phyloP scores from a whole-genome alignment of 2,888 invertebrate species.

The Stenolophus ochropezus region DNA sequence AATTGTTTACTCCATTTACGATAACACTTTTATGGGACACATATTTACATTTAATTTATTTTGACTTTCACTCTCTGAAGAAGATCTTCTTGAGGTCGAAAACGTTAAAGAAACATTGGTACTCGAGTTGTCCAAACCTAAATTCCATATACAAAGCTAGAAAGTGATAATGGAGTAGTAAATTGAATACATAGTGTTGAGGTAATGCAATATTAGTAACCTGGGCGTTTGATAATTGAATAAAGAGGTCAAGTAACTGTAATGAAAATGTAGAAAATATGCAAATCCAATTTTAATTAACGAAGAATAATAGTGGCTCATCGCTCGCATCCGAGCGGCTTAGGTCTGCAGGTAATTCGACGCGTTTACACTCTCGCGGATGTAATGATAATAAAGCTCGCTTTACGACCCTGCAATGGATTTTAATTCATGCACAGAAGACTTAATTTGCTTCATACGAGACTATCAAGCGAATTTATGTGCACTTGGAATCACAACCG shows the following conservation, averaged over 20 bases:
- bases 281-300: conserved; percentile 46
- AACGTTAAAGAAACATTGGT: too few species aligned
- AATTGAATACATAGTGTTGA: neutral
- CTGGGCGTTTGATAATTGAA: neutral
- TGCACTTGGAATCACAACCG: too few species aligned
- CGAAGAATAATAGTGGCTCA: conserved; percentile 31
- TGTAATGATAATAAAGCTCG: conserved; percentile 23
- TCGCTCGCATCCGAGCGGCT: conserved; percentile 35
- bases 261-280: conserved; percentile 33
- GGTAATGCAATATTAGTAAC: neutral
- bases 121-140: too few species aligned
- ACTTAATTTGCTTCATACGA: conserved; percentile 8
- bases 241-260: conserved; percentile 13
- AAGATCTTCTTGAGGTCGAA: too few species aligned
- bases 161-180: too few species aligned
- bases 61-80: too few species aligned
- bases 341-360: conserved; percentile 36
- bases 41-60: too few species aligned
- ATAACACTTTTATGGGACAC: too few species aligned
- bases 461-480: too few species aligned
- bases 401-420: conserved; percentile 27
- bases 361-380: conserved; percentile 15
- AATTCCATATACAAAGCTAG: too few species aligned
- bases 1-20: too few species aligned
- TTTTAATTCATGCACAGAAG: conserved; percentile 4